Percentiles rank a stretch among this genome's conserved stretches.
Conservation (phyloP, 1,140 invertebrate genomes). For the Apocrypta bakeri region DNA sequence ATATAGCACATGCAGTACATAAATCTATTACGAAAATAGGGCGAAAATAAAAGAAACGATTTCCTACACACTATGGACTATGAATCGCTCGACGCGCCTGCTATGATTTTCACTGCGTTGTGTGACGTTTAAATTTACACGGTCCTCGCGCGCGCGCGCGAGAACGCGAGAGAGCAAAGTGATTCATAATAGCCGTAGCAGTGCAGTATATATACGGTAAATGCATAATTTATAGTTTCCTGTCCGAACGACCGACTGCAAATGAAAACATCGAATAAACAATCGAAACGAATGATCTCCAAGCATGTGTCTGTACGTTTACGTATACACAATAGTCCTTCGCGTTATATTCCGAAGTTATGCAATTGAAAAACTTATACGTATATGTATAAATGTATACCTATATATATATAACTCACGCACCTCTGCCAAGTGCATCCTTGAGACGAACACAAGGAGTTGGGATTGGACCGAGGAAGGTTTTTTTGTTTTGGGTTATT, state of each 20-base stretch:
- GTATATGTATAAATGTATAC: not conserved
- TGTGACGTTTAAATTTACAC: not conserved
- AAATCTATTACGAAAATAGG: not conserved
- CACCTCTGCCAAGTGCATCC: conserved; percentile 5
- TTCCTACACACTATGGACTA: not conserved
- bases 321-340: not conserved
- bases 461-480: not conserved
- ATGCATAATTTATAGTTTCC: conserved; percentile 40
- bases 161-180: too few species aligned
- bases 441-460: not conserved
- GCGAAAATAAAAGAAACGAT: not conserved
- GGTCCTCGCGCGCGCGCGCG: not conserved
- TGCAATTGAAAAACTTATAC: too few species aligned
- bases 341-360: not conserved
- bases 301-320: not conserved
- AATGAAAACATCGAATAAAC: conserved; percentile 40
- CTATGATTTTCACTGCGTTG: not conserved
- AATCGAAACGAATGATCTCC: conserved; percentile 25
- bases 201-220: conserved; percentile 10
- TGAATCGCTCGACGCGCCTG: not conserved
- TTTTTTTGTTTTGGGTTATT: not conserved
- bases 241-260: not conserved
- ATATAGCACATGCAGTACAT: too few species aligned
- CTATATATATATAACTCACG: not conserved
- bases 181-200: not conserved